These are phyloP conservation scores for Diachasma alloeum DNA, from an alignment of 1,140 invertebrate genomes.

Conservation along the genomic window DNA sequence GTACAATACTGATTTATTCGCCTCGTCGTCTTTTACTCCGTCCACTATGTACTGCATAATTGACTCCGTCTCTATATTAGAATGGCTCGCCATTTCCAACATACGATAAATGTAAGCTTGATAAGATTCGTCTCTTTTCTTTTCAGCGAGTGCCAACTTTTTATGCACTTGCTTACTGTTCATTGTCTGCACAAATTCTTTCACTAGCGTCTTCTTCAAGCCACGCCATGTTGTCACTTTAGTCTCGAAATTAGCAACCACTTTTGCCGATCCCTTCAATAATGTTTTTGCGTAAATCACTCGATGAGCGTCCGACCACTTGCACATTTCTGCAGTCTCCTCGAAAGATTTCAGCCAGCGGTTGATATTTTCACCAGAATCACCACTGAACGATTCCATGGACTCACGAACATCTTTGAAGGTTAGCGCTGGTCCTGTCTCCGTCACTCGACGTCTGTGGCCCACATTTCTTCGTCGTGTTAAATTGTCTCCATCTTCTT, in stretches of 20 bases:
- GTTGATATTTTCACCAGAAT: slow-evolving; percentile 27
- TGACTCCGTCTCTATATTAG: slow-evolving; percentile 33
- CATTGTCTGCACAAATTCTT: slow-evolving; percentile 30
- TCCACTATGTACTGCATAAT: slow-evolving; percentile 47
- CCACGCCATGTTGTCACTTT: slow-evolving; percentile 27
- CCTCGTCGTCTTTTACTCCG: slow-evolving; percentile 37
- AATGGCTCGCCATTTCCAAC: slow-evolving; percentile 39
- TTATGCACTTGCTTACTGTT: slow-evolving; percentile 26
- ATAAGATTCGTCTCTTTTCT: slow-evolving; percentile 30
- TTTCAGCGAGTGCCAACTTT: slow-evolving; percentile 14
- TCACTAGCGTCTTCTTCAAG: slow-evolving; percentile 16
- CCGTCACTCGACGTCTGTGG: too few relatives aligned
- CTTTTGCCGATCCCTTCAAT: slow-evolving; percentile 37
- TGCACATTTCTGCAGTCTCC: slow-evolving; percentile 33
- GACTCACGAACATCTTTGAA: slow-evolving; percentile 36
- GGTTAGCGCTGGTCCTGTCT: slow-evolving; percentile 17
- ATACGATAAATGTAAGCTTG: slow-evolving; percentile 38
- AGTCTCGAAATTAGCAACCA: slow-evolving; percentile 36
- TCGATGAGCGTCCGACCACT: slow-evolving; percentile 35
- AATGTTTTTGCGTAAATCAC: slow-evolving; percentile 39
- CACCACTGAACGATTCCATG: slow-evolving; percentile 34
- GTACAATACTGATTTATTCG: slow-evolving; percentile 35
- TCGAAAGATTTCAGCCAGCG: slow-evolving; percentile 40
- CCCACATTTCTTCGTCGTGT: too few relatives aligned
- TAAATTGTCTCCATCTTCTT: too few relatives aligned